Percentiles rank a stretch among this genome's conserved stretches.
phyloP scores from a whole-genome alignment of 2,113 vertebrate species.

The Muscicapa adusta region DNA sequence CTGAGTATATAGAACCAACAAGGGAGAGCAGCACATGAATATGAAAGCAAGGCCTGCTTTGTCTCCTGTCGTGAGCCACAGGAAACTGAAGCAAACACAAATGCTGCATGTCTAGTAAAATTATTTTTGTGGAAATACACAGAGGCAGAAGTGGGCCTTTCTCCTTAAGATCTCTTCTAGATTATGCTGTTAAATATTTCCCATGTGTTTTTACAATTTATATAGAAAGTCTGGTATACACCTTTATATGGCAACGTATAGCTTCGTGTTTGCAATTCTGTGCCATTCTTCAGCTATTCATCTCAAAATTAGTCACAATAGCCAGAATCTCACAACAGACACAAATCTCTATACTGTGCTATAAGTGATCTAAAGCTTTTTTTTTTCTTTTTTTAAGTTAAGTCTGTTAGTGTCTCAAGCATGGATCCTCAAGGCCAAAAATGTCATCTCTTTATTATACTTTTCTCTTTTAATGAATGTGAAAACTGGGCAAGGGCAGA shows the following conservation, averaged over 20 bases:
- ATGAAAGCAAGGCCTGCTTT: background rate
- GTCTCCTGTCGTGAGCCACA: background rate
- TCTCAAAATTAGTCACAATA: slow-evolving; percentile 30
- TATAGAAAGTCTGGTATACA: background rate
- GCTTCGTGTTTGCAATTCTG: slow-evolving; percentile 29
- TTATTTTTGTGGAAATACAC: background rate
- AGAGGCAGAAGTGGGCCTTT: background rate
- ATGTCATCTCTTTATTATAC: background rate
- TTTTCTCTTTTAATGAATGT: slow-evolving; percentile 7
- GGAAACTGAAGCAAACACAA: slow-evolving; percentile 9
- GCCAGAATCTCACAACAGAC: background rate
- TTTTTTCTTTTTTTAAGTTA: background rate
- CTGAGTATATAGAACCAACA: slow-evolving; percentile 25
- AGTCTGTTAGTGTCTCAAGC: background rate
- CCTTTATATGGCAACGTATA: background rate
- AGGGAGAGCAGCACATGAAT: background rate
- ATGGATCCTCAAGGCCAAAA: slow-evolving; percentile 21
- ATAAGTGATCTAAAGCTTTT: background rate
- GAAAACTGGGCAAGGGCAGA: background rate
- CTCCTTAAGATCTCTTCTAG: background rate
- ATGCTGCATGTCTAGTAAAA: slow-evolving; percentile 2
- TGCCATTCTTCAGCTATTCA: slow-evolving; percentile 54
- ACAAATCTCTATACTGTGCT: background rate
- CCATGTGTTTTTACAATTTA: slow-evolving; percentile 6
- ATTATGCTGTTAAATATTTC: background rate